Conservation (phyloP, 2,888 invertebrate species). For the Gymnocheta viridis region DNA sequence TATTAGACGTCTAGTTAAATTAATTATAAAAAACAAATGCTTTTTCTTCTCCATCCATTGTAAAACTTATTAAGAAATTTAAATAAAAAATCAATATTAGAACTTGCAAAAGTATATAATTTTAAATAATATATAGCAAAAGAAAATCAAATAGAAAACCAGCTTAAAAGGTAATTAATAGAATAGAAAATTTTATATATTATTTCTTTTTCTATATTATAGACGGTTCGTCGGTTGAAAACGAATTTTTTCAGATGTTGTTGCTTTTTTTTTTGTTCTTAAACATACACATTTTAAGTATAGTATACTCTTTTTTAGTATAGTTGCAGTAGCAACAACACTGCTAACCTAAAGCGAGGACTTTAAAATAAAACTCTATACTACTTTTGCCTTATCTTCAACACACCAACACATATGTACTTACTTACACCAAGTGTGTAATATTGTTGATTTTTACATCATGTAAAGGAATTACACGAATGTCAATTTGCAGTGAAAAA, state of each 20-base stretch:
- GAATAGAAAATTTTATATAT: conserved; percentile 20
- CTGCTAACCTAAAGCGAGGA: conserved; percentile 68
- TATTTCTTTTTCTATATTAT: not conserved
- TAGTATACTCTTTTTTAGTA: conserved; percentile 15
- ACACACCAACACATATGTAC: not conserved
- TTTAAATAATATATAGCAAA: conserved; percentile 27
- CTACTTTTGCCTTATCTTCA: not conserved
- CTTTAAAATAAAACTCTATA: conserved; percentile 20
- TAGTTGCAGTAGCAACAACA: conserved; percentile 38
- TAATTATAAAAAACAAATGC: conserved; percentile 65
- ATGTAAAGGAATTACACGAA: conserved; percentile 29
- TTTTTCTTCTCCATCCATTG: conserved; percentile 75
- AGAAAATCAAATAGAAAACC: conserved; percentile 42
- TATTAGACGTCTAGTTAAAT: conserved; percentile 53
- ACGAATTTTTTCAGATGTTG: not conserved
- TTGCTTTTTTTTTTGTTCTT: not conserved
- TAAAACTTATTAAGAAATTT: conserved; percentile 68
- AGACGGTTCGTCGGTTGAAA: not conserved
- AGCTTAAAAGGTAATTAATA: conserved; percentile 47
- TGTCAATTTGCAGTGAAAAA: not conserved
- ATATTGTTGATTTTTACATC: conserved; percentile 8
- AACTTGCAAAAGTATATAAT: conserved; percentile 48
- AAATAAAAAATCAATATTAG: conserved; percentile 45
- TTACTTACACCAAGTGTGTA: not conserved
- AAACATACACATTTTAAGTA: not conserved